Conservation (phyloP, 2,888 invertebrate genomes). For the Athrips mouffetella region DNA sequence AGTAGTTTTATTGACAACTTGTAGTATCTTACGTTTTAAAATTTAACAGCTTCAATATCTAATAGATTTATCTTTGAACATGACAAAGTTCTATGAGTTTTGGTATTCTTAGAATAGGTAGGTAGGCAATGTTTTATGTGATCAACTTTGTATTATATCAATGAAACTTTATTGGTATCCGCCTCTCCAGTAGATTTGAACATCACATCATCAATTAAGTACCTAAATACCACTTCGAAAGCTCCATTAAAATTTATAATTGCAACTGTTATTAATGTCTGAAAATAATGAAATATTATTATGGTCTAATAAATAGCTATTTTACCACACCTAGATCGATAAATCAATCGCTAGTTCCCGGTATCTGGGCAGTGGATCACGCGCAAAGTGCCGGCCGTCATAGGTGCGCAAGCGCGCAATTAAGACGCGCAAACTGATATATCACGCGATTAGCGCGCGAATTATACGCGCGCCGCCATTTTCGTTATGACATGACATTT, state of each 20-base stretch:
- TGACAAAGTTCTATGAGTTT: background rate
- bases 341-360: slow-evolving; percentile 27
- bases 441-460: slow-evolving; percentile 36
- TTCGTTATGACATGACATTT: slow-evolving; percentile 35
- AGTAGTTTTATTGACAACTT: no score
- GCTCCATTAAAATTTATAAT: slow-evolving; percentile 14
- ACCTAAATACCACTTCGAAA: slow-evolving; percentile 15
- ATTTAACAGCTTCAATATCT: no score
- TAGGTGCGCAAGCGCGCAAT: slow-evolving; percentile 32
- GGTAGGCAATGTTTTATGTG: slow-evolving; percentile 8
- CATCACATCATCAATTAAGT: slow-evolving; percentile 8
- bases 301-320: slow-evolving; percentile 16
- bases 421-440: slow-evolving; percentile 40
- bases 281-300: slow-evolving; percentile 19
- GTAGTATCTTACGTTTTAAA: no score
- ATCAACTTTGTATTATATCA: slow-evolving; percentile 8
- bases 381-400: slow-evolving; percentile 40
- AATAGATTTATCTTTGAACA: background rate
- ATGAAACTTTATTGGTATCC: background rate
- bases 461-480: slow-evolving; percentile 29
- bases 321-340: slow-evolving; percentile 20
- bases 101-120: background rate
- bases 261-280: slow-evolving; percentile 14
- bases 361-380: slow-evolving; percentile 37
- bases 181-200: background rate